phyloP scores from a whole-genome alignment of 2,797 vertebrate genomes.

The Sebastes minor region DNA sequence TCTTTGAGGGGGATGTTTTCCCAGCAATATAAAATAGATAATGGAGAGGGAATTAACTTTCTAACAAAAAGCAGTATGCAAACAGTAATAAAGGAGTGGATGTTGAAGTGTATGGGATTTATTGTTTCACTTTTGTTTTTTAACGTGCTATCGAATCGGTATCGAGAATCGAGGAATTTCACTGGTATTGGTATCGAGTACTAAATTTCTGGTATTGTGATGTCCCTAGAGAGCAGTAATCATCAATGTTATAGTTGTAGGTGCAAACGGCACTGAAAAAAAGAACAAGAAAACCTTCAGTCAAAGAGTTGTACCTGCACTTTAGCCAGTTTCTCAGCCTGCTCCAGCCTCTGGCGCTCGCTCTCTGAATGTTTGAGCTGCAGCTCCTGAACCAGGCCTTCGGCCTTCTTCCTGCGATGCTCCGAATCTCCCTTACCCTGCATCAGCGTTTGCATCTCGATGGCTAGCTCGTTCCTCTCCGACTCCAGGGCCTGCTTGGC shows the following conservation, averaged over 20 bases:
- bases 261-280: not conserved
- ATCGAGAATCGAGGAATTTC: too few species aligned
- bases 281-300: not conserved
- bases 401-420: conserved; percentile 94
- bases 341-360: conserved; percentile 87
- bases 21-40: too few species aligned
- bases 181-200: too few species aligned
- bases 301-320: conserved; percentile 84
- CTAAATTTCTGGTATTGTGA: too few species aligned
- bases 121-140: too few species aligned
- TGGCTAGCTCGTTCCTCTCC: conserved; percentile 91
- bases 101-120: too few species aligned
- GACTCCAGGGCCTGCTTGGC: conserved; percentile 94
- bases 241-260: not conserved
- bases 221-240: too few species aligned
- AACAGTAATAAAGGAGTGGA: too few species aligned
- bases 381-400: conserved; percentile 91
- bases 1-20: too few species aligned
- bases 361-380: conserved; percentile 91
- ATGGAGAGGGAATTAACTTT: too few species aligned
- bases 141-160: too few species aligned
- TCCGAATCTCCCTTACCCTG: conserved; percentile 93
- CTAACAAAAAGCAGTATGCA: too few species aligned
- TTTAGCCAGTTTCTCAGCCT: conserved; percentile 88
- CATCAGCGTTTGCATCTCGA: conserved; percentile 91